phyloP scores from a whole-genome alignment of 2,797 vertebrate genomes.

The Dallia pectoralis region DNA sequence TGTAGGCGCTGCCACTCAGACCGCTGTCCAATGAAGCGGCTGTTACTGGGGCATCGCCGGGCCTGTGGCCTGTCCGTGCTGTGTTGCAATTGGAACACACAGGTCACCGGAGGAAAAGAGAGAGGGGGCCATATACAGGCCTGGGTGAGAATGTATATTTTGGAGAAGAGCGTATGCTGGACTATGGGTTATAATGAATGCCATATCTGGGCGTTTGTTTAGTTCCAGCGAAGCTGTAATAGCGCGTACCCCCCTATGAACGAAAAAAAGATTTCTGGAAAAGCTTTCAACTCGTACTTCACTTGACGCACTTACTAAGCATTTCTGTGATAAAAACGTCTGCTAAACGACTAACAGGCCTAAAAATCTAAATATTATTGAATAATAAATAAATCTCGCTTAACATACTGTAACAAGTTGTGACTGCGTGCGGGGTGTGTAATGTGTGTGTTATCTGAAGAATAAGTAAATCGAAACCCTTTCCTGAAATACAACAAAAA shows the following conservation, averaged over 20 bases:
- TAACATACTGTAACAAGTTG: background rate
- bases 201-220: too few species aligned
- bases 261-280: too few species aligned
- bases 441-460: background rate
- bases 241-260: too few species aligned
- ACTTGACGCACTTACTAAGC: too few species aligned
- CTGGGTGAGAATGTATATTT: conserved; percentile 1
- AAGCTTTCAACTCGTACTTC: too few species aligned
- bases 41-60: conserved; percentile 86
- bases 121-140: background rate
- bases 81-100: conserved; percentile 69
- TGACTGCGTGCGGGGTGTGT: background rate
- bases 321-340: too few species aligned
- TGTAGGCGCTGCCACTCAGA: conserved; percentile 90
- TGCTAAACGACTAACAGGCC: too few species aligned
- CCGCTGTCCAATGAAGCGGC: conserved; percentile 91
- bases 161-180: background rate
- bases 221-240: too few species aligned
- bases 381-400: background rate
- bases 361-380: background rate
- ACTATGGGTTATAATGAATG: background rate
- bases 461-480: background rate
- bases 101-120: conserved; percentile 33
- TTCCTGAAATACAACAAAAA: conserved; percentile 16
- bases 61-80: conserved; percentile 86